These are phyloP conservation scores for Odontamblyopus lacepedii DNA, from an alignment of 2,797 vertebrate species.

Conservation along the genomic window DNA sequence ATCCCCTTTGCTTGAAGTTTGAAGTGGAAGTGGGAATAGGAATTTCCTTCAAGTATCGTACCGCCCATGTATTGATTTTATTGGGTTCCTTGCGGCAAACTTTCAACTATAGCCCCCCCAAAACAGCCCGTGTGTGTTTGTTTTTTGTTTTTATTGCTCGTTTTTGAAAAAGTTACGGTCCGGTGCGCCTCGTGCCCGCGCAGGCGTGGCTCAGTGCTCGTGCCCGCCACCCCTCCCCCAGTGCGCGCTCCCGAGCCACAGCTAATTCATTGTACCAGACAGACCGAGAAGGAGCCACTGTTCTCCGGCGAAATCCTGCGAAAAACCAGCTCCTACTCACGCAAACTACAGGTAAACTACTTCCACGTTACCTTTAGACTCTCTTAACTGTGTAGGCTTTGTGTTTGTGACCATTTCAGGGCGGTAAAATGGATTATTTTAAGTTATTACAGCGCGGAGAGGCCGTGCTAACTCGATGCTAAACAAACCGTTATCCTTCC, in stretches of 20 bases:
- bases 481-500: constrained; percentile 45
- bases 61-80: too few species aligned
- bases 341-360: constrained; percentile 74
- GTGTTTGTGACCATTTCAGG: not conserved
- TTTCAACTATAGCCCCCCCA: too few species aligned
- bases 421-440: constrained; percentile 15
- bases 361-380: not conserved
- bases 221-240: constrained; percentile 67
- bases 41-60: too few species aligned
- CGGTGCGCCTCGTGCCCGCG: constrained; percentile 67
- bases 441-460: constrained; percentile 54
- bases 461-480: constrained; percentile 41
- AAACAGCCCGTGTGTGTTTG: not conserved
- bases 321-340: constrained; percentile 43
- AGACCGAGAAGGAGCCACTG: constrained; percentile 44
- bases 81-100: too few species aligned
- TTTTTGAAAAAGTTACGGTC: not conserved
- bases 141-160: not conserved
- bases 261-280: constrained; percentile 74
- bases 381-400: fast-evolving
- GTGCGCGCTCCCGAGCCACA: constrained; percentile 67
- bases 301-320: constrained; percentile 36
- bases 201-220: constrained; percentile 81
- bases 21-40: too few species aligned
- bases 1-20: too few species aligned